A percentile compares a stretch with the other conserved stretches of the same genome.
These are phyloP conservation scores for Megalopta genalis DNA, from an alignment of 1,140 invertebrate genomes.

Conservation along the genomic window DNA sequence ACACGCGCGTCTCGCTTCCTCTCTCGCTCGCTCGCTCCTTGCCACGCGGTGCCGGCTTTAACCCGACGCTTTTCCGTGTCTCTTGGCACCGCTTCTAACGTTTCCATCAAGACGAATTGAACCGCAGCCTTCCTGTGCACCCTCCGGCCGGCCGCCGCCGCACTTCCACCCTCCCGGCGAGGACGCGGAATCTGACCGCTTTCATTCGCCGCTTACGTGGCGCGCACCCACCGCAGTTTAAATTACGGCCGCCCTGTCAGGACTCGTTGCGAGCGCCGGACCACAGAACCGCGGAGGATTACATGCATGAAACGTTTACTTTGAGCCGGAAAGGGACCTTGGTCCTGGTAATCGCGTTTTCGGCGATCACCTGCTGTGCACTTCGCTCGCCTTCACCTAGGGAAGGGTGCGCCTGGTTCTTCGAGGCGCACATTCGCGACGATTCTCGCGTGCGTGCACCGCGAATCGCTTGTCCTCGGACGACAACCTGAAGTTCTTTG, in stretches of 20 bases:
- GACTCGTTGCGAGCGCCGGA: slow-evolving; percentile 43
- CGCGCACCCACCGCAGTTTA: slow-evolving; percentile 59
- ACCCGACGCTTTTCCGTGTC: neutral
- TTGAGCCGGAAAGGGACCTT: neutral
- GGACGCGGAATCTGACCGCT: slow-evolving; percentile 42
- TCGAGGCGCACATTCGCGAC: no score
- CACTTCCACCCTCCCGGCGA: neutral
- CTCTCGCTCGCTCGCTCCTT: no score
- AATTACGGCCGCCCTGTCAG: slow-evolving; percentile 53
- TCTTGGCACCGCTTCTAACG: slow-evolving; percentile 4
- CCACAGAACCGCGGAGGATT: slow-evolving; percentile 47
- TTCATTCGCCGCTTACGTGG: slow-evolving; percentile 58
- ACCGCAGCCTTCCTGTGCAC: no score
- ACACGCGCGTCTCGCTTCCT: neutral
- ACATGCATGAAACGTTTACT: slow-evolving; percentile 39
- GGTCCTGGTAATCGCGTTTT: neutral
- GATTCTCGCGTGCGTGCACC: no score
- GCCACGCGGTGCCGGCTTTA: neutral
- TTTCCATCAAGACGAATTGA: slow-evolving; percentile 38
- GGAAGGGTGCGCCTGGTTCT: no score
- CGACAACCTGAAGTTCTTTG: no score
- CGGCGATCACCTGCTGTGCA: neutral
- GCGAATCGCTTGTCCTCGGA: no score
- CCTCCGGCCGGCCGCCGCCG: no score
- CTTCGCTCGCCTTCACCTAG: neutral